A percentile compares a stretch with the other conserved stretches of the same genome.
Conservation (phyloP, 2,888 invertebrate species). For the Petrophora chlorosata region DNA sequence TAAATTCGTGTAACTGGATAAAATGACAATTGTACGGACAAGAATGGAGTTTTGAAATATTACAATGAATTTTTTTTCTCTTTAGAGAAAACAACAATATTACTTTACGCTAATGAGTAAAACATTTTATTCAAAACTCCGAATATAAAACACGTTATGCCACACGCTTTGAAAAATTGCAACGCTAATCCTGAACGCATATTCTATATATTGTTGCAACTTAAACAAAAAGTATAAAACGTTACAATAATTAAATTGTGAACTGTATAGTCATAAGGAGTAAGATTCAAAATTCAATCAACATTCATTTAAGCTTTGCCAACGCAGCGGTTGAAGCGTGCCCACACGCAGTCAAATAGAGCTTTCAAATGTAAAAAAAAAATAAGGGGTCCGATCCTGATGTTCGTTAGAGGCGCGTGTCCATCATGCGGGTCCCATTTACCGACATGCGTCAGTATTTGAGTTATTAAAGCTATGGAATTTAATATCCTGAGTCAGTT, state of each 20-base stretch:
- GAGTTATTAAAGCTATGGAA: slow-evolving; percentile 9
- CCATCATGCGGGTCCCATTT: slow-evolving; percentile 56
- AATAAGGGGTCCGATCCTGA: slow-evolving; percentile 48
- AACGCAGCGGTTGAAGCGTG: slow-evolving; percentile 41
- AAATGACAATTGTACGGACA: slow-evolving; percentile 9
- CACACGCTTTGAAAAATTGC: slow-evolving; percentile 13
- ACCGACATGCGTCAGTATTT: slow-evolving; percentile 45
- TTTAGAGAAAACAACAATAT: background rate
- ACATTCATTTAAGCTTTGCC: slow-evolving; percentile 16
- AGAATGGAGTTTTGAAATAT: slow-evolving; percentile 16
- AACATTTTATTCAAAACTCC: slow-evolving; percentile 1
- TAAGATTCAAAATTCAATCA: slow-evolving; percentile 16
- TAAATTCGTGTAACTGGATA: slow-evolving; percentile 42
- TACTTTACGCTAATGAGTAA: slow-evolving; percentile 7
- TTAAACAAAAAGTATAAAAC: slow-evolving; percentile 10
- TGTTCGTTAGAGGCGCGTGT: slow-evolving; percentile 56
- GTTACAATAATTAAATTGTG: too few species aligned
- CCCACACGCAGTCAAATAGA: slow-evolving; percentile 50
- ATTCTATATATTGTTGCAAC: slow-evolving; percentile 14
- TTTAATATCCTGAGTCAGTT: slow-evolving; percentile 8
- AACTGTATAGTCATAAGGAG: background rate
- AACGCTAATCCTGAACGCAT: slow-evolving; percentile 22
- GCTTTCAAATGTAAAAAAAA: slow-evolving; percentile 44
- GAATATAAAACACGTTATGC: slow-evolving; percentile 10
- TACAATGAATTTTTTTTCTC: background rate